phyloP scores from a whole-genome alignment of 2,797 vertebrate genomes.

The Limosa lapponica region DNA sequence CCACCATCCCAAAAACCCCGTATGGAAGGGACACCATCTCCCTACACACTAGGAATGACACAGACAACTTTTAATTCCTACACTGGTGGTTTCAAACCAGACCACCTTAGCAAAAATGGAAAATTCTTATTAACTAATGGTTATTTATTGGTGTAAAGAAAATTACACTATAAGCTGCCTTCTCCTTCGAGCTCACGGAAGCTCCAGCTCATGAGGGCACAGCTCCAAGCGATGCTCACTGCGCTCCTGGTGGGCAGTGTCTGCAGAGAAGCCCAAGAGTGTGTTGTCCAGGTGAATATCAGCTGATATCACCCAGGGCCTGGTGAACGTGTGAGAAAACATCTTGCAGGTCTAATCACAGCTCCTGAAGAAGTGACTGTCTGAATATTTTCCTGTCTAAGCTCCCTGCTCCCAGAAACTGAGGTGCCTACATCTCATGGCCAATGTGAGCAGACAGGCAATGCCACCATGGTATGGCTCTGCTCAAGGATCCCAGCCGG shows the following conservation, averaged over 20 bases:
- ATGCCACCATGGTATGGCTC: neutral
- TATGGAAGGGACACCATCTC: neutral
- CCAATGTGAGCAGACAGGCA: neutral
- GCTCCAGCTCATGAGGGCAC: neutral
- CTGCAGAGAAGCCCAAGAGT: neutral
- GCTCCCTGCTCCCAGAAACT: neutral
- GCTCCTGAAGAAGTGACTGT: neutral
- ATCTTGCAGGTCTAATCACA: neutral
- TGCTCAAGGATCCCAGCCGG: neutral
- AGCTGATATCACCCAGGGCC: neutral
- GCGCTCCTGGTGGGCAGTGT: no score
- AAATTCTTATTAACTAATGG: neutral
- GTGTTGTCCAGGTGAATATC: neutral
- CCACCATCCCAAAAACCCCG: neutral
- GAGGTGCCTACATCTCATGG: rapidly evolving
- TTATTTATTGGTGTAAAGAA: neutral
- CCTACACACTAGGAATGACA: neutral
- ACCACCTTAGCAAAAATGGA: neutral
- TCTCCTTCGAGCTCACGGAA: neutral
- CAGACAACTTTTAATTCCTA: neutral
- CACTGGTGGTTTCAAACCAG: neutral
- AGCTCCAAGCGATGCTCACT: neutral
- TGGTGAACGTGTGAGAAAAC: neutral
- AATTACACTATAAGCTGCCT: neutral
- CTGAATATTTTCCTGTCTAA: neutral